phyloP scores from a whole-genome alignment of 2,113 vertebrate genomes.

The Romanogobio albipinnatus region DNA sequence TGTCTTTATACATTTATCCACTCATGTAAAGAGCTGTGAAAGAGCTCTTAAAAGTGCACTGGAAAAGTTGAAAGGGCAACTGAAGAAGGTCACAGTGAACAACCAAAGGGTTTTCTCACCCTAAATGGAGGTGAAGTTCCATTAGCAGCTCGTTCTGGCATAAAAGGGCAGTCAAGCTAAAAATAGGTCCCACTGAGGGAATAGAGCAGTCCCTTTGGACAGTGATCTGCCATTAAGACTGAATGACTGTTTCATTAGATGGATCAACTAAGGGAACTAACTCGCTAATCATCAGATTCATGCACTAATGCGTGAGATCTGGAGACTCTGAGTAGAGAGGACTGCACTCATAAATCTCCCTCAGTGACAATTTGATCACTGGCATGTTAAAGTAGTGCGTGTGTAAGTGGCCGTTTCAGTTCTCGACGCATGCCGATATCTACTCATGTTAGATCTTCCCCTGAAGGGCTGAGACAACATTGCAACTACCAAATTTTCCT shows the following conservation, averaged over 20 bases:
- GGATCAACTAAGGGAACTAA: constrained; percentile 34
- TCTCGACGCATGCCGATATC: neutral
- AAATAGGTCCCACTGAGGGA: constrained; percentile 47
- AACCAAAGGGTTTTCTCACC: constrained; percentile 50
- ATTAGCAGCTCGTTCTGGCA: constrained; percentile 38
- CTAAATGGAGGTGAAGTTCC: constrained; percentile 39
- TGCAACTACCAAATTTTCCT: neutral
- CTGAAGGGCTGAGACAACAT: neutral
- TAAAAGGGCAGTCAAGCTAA: constrained; percentile 42
- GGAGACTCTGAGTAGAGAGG: constrained; percentile 26
- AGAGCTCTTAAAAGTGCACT: constrained; percentile 30
- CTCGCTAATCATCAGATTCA: constrained; percentile 43
- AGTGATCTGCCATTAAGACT: constrained; percentile 46
- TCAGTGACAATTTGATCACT: constrained; percentile 33
- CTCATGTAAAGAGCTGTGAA: constrained; percentile 10
- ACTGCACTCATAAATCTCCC: constrained; percentile 22
- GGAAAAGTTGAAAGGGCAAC: constrained; percentile 34
- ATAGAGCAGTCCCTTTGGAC: constrained; percentile 40
- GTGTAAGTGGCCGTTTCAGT: neutral
- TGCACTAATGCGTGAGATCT: constrained; percentile 40
- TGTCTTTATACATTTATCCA: constrained; percentile 3
- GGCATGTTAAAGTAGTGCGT: constrained; percentile 26
- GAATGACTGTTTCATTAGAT: constrained; percentile 47
- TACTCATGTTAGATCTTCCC: neutral
- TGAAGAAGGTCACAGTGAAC: constrained; percentile 29